Evolutionary conservation across 2,797 vertebrate species (phyloP).

Genomic region (Hapalemur alaotrensis): DNA sequence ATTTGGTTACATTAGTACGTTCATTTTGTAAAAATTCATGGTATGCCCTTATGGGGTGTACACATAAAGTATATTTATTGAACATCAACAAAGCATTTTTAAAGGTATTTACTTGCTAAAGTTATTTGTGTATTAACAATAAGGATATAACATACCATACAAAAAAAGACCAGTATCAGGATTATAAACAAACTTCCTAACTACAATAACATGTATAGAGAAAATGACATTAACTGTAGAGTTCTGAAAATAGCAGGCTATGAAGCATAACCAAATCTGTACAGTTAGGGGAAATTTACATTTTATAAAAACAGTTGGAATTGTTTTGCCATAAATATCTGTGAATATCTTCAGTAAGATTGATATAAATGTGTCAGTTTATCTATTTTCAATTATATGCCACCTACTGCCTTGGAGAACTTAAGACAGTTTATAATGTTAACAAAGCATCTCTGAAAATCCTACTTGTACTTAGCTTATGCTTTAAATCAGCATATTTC

Average conservation of each 20-base stretch:
- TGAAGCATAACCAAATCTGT: slow-evolving; percentile 28
- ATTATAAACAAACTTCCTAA: neutral
- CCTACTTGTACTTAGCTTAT: neutral
- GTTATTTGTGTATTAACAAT: neutral
- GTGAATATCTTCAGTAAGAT: slow-evolving; percentile 2
- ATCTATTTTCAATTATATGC: neutral
- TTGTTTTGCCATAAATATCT: slow-evolving; percentile 43
- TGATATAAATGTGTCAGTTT: slow-evolving; percentile 40
- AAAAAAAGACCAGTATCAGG: neutral
- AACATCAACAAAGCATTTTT: neutral
- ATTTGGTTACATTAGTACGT: neutral
- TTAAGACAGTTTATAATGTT: neutral
- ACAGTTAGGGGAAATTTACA: slow-evolving; percentile 22
- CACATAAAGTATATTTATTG: neutral
- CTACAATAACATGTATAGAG: neutral
- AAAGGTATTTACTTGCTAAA: neutral
- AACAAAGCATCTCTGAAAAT: neutral
- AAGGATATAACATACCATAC: neutral
- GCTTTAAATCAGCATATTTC: neutral
- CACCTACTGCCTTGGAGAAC: neutral
- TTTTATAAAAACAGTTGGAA: neutral
- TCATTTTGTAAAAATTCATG: neutral
- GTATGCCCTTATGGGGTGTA: neutral
- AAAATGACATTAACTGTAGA: slow-evolving; percentile 24
- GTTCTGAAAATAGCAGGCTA: slow-evolving; percentile 34